phyloP scores from a whole-genome alignment of 2,888 invertebrate species.

The Ophioninae sp. region DNA sequence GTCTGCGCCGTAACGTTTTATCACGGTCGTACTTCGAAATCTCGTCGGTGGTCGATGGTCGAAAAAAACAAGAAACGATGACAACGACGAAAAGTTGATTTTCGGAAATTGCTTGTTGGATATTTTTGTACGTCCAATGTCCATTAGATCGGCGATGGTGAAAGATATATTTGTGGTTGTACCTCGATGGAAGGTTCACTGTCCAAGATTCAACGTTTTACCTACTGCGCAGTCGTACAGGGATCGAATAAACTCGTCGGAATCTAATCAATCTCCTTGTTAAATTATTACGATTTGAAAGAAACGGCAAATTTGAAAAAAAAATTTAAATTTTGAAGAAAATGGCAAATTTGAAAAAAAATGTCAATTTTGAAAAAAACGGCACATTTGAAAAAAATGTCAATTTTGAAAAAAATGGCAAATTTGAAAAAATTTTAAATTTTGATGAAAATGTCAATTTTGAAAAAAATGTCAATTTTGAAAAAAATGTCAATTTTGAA shows the following conservation, averaged over 20 bases:
- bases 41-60: neutral
- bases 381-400: too few species aligned
- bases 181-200: neutral
- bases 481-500: too few species aligned
- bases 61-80: slow-evolving; percentile 9
- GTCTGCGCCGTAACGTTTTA: slow-evolving; percentile 49
- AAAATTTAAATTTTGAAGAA: too few species aligned
- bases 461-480: too few species aligned
- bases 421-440: too few species aligned
- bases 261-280: neutral
- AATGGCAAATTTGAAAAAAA: too few species aligned
- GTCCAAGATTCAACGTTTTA: neutral
- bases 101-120: neutral
- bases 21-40: neutral
- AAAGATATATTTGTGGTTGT: neutral
- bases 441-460: too few species aligned
- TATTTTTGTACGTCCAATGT: neutral
- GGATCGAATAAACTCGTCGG: neutral
- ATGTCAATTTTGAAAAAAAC: too few species aligned
- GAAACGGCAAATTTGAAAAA: too few species aligned
- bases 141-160: neutral
- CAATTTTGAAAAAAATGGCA: too few species aligned
- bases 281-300: neutral
- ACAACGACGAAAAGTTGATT: neutral
- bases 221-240: neutral